Evolutionary conservation across 2,797 vertebrate genomes (phyloP), one percentile per base, ranked within the genome.

Genomic region (Trachurus trachurus): DNA sequence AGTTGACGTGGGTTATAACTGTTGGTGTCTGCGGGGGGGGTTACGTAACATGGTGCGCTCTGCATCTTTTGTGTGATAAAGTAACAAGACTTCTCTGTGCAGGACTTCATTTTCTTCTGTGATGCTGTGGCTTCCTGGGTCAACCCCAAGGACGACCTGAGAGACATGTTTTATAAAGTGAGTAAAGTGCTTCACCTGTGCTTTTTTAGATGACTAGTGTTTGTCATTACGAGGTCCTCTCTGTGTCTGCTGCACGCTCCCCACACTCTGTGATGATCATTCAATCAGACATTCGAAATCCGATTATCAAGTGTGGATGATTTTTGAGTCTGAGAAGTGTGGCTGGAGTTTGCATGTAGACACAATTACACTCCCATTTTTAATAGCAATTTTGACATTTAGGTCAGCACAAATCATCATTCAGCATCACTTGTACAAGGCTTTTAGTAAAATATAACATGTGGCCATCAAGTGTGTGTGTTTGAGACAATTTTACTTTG

Each of bases 31-130:
- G 1, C 1, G 19, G 4, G 3, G 3, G 26, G 1, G 6, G 7
- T 13, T 59, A 7, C 2, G 16, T 9, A 11, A 42, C 8, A 0
- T 0, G 3, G 2, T 0, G 15, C 0, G 9, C 44, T 52, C 21
- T 47, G 16, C 19, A 3, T 66, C 26, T 15, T 15, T 6, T 42
- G 19, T 56, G n/a, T 47, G 21, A 2, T 29, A 1, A 71, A 50
- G 0, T 71, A 78, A 83, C 59, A 22, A 13, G 1, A 42, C 1
- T 9, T 80, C 7, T 80, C 67, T 71, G 1, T 40, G 53, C 85
- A 98, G 97, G 97, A 98, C 82, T 98, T 98, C 89, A 98, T 98
- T 84, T 98, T 98, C 92, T 98, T 98, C 95, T 98, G 97, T 42
- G 97, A 98, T 0, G 97, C 97, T 0, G 97, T 98, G 66, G 97